A percentile compares a stretch with the other conserved stretches of the same genome.
Evolutionary conservation across 2,888 invertebrate genomes (phyloP).

Genomic region (Ptycholaimellus sp.): DNA sequence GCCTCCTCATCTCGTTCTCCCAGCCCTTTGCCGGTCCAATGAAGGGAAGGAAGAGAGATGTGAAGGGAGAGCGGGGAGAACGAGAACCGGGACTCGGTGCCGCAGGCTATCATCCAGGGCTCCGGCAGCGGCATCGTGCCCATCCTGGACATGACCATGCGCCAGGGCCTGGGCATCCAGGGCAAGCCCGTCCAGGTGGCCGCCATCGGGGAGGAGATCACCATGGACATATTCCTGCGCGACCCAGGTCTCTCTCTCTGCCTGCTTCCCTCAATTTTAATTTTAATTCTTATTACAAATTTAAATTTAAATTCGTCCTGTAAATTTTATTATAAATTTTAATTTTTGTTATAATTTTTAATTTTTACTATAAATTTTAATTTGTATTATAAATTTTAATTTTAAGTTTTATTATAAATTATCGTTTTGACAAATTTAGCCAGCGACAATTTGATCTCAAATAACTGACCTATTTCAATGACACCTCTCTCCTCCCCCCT

Average conservation of each 20-base stretch:
- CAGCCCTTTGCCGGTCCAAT: too few species aligned
- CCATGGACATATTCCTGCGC: slow-evolving; percentile 1
- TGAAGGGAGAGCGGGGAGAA: not conserved
- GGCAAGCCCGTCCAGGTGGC: not conserved
- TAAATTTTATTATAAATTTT: too few species aligned
- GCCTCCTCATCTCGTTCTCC: not conserved
- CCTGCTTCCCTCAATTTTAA: not conserved
- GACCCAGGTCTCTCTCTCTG: not conserved
- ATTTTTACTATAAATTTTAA: too few species aligned
- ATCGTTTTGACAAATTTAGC: not conserved
- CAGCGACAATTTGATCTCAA: not conserved
- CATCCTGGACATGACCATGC: slow-evolving; percentile 1
- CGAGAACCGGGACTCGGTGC: not conserved
- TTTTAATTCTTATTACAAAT: not conserved
- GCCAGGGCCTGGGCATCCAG: slow-evolving; percentile 2
- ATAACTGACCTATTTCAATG: not conserved
- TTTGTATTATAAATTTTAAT: too few species aligned
- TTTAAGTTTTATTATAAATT: not conserved
- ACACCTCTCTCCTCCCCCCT: too few species aligned
- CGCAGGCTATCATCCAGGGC: not conserved
- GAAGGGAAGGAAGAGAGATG: too few species aligned
- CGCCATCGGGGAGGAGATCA: slow-evolving; percentile 1
- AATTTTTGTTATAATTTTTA: too few species aligned
- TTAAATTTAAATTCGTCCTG: too few species aligned
- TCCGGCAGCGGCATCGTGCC: slow-evolving; percentile 3